Percentiles rank a stretch among this genome's conserved stretches.
Conservation (phyloP, 1,140 invertebrate genomes). For the Pseudachorutes palmiensis region DNA sequence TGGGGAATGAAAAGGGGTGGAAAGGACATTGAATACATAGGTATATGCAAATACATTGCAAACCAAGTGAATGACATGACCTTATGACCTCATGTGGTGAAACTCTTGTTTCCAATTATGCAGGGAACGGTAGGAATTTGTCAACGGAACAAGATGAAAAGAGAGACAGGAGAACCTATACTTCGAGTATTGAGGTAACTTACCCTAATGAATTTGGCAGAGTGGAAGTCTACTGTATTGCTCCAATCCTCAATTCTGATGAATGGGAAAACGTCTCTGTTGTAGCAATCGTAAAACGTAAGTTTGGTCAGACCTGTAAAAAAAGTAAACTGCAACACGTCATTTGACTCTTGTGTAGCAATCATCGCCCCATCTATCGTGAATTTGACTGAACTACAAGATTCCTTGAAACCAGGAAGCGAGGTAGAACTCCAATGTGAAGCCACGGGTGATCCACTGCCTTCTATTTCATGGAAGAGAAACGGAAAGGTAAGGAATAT, state of each 20-base stretch:
- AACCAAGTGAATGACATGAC: background rate
- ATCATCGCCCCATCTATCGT: background rate
- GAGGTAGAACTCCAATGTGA: background rate
- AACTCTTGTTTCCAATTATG: background rate
- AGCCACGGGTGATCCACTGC: background rate
- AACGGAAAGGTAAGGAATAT: background rate
- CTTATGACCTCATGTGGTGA: background rate
- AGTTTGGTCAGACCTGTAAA: background rate
- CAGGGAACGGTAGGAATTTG: conserved; percentile 6
- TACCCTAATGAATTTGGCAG: background rate
- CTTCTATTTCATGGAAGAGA: background rate
- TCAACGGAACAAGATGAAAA: too few species aligned
- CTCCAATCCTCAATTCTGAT: background rate
- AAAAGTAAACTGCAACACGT: background rate
- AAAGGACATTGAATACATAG: background rate
- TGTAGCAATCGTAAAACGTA: background rate
- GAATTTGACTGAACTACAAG: background rate
- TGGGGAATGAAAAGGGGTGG: background rate
- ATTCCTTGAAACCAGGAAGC: background rate
- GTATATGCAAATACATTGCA: background rate
- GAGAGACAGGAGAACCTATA: background rate
- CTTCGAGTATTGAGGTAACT: background rate
- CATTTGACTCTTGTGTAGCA: background rate
- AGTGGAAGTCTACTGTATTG: background rate
- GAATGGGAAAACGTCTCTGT: background rate